Evolutionary conservation across 2,113 vertebrate species (phyloP), one percentile per base, ranked within the genome.

Genomic region (Garra rufa): DNA sequence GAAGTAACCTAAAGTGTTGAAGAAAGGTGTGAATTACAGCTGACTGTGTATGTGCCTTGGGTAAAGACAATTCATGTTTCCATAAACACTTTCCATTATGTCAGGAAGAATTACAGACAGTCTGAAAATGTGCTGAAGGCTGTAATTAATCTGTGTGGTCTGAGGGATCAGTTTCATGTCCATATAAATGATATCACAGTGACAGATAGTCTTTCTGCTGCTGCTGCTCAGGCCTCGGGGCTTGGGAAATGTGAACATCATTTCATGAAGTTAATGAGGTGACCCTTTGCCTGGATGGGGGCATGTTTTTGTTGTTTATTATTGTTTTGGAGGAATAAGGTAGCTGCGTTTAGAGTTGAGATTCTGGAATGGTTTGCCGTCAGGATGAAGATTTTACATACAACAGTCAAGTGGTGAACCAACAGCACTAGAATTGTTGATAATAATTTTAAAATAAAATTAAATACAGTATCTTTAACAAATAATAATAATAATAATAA

Each of bases 61-160:
- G 44, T 52, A 38, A 50, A 44, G 21, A 52, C 74, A 30, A 43
- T 44, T 41, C 24, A 17, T 43, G 57, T 75, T 81, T 83, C 48
- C 43, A 74, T 73, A 85, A 84, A 81, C 69, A 73, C 70, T 83
- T 74, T 83, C 71, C 63, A 84, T 76, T 74, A 63, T 84, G 52
- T 83, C 78, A 83, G 86, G 83, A 88, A 77, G 69, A 65, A 28
- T 34, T 41, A 63, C 48, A 28, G 76, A 59, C 57, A 11, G 70
- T 17, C 9, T 41, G 57, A 59, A 52, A 74, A 24, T 50, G n/a
- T 59, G 48, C 63, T 55, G 46, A 75, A 43, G 30, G 43, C 84
- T 79, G 30, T 86, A 86, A 88, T 88, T 88, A 88, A 86, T 86
- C 76, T 67, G 86, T 81, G 55, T 65, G 78, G 63, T 82, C 78